These are phyloP conservation scores for Carassius carassius DNA, from an alignment of 2,113 vertebrate species.

Conservation along the genomic window DNA sequence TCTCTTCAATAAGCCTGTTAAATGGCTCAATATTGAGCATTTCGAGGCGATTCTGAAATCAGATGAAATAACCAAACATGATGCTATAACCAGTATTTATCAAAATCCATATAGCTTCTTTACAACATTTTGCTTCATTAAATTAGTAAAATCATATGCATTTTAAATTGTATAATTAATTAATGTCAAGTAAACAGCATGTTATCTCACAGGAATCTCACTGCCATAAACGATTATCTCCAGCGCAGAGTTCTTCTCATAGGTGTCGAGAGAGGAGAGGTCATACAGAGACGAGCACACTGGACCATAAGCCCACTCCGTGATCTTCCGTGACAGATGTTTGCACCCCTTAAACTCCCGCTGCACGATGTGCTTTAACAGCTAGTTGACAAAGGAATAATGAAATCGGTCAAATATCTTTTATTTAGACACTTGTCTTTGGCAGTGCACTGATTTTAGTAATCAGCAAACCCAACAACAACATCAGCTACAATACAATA, in stretches of 20 bases:
- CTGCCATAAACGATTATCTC: constrained; percentile 90
- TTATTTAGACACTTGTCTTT: not conserved
- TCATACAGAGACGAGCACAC: constrained; percentile 93
- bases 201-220: constrained; percentile 84
- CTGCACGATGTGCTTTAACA: constrained; percentile 90
- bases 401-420: not conserved
- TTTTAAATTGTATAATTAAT: not conserved
- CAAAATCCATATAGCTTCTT: too few relatives aligned
- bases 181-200: not conserved
- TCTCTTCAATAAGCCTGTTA: constrained; percentile 84
- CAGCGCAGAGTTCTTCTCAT: constrained; percentile 85
- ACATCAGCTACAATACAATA: not conserved
- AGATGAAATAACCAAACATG: not conserved
- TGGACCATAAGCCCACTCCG: constrained; percentile 95
- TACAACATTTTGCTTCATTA: not conserved
- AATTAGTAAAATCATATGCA: not conserved
- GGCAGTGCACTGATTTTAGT: not conserved
- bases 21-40: constrained; percentile 90
- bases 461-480: not conserved
- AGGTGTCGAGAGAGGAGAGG: constrained; percentile 86
- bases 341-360: constrained; percentile 86
- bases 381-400: constrained; percentile 65
- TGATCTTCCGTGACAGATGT: constrained; percentile 95
- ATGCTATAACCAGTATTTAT: too few relatives aligned
- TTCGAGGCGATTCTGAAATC: constrained; percentile 84